Conservation (phyloP, 2,113 vertebrate species). For the Gavia stellata region DNA sequence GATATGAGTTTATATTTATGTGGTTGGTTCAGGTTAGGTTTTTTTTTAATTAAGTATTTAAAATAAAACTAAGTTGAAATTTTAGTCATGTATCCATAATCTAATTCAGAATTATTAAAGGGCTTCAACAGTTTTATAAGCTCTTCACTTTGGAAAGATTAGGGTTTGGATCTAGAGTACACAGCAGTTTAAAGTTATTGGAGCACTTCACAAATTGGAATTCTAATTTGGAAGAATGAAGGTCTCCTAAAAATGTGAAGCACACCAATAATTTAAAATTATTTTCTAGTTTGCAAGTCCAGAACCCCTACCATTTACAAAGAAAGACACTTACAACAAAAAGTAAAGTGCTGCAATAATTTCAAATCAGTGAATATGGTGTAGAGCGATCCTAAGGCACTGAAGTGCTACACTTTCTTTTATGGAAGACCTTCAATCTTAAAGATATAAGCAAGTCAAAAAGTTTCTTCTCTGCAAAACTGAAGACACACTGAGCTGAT, state of each 20-base stretch:
- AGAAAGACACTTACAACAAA: slow-evolving; percentile 47
- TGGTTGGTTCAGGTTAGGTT: not conserved
- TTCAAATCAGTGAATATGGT: slow-evolving; percentile 45
- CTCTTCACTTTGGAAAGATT: slow-evolving; percentile 19
- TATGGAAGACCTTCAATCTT: slow-evolving; percentile 40
- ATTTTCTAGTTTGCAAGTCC: slow-evolving; percentile 59
- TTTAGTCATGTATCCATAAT: not conserved
- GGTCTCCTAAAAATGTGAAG: slow-evolving; percentile 62
- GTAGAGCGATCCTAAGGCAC: slow-evolving; percentile 36
- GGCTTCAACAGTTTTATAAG: slow-evolving; percentile 12
- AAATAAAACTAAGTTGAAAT: slow-evolving; percentile 1
- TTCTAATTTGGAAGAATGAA: slow-evolving; percentile 70
- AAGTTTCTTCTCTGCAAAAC: slow-evolving; percentile 10
- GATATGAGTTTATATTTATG: not conserved
- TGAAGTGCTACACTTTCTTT: slow-evolving; percentile 24
- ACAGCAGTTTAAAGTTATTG: slow-evolving; percentile 66
- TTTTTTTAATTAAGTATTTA: not conserved
- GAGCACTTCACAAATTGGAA: slow-evolving; percentile 62
- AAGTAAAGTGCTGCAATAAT: slow-evolving; percentile 57
- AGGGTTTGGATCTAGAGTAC: slow-evolving; percentile 12
- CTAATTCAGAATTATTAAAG: slow-evolving; percentile 18
- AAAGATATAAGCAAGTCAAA: slow-evolving; percentile 50
- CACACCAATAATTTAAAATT: slow-evolving; percentile 69
- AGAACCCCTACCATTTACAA: slow-evolving; percentile 47
- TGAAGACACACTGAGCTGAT: slow-evolving; percentile 16